Evolutionary conservation across 2,888 invertebrate genomes (phyloP), one percentile per base, ranked within the genome.

Genomic region (Listrodromus nycthemerus): DNA sequence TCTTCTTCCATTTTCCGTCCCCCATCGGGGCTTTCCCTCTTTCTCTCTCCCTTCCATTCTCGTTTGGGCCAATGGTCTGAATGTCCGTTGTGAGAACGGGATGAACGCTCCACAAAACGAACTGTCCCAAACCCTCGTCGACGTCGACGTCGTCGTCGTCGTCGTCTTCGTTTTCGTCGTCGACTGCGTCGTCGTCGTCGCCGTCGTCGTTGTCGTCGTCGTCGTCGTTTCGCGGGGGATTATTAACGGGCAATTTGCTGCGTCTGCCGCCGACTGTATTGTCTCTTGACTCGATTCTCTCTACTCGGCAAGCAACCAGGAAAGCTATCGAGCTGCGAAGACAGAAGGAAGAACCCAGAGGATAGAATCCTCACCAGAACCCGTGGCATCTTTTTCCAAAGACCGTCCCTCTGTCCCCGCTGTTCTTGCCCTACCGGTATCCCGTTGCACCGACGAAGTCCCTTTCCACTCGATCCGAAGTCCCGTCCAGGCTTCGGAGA

Each of bases 211-310:
- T 80, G 77, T 77, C 80, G 86, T 82, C 83, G 75, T 79, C 73
- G 67, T 30, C 82, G 80, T 78, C 80, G 86, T 83, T 84, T 85
- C 85, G 76, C 88, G 88, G 87, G 89, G 90, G 92, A 92, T 93
- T 93, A 92, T 92, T 92, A 92, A 92, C 92, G 93, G 92, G 91
- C 91, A 92, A 93, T 93, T 92, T 93, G 92, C 92, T 91, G 92
- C 91, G 92, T 93, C 92, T 92, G 92, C 92, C 91, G 89, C 90
- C 90, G 92, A 92, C 92, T 92, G 92, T 92, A 92, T 93, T 92
- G 92, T 87, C 87, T 87, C 87, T 87, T 77, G 69, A 71, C 75
- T 75, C 71, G 71, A 74, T 81, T 81, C 91, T 91, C 91, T 89
- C 88, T 80, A 89, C 67, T 48, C 58, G 19, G 33, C 24, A 61